These are phyloP conservation scores for Garrulus glandarius DNA, from an alignment of 2,797 vertebrate genomes.

Conservation along the genomic window DNA sequence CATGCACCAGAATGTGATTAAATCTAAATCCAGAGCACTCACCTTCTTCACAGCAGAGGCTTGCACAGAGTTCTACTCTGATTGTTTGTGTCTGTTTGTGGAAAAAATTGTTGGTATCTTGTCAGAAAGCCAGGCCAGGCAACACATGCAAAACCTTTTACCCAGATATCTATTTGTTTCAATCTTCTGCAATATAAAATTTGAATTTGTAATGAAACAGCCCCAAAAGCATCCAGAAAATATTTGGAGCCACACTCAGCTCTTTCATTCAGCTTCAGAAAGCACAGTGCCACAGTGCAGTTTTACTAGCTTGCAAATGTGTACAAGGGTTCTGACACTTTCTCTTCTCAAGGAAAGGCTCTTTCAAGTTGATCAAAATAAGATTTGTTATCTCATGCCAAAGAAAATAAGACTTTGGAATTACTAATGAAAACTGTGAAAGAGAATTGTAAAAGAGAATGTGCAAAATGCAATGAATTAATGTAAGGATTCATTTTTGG, in stretches of 20 bases:
- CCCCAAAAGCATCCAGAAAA: background rate
- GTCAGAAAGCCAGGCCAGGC: background rate
- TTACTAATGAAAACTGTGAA: background rate
- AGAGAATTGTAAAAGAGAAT: background rate
- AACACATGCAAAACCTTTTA: background rate
- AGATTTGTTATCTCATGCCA: background rate
- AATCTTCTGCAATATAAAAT: background rate
- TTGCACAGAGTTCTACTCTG: background rate
- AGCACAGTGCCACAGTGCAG: background rate
- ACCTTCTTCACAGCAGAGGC: background rate
- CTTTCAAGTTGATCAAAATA: background rate
- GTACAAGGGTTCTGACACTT: background rate
- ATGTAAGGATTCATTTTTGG: background rate
- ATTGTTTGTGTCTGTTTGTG: background rate
- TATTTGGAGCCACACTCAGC: background rate
- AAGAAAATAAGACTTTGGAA: background rate
- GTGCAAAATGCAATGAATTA: background rate
- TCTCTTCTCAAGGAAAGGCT: background rate
- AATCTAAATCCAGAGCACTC: background rate
- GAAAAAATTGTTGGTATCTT: background rate
- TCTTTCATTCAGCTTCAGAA: background rate
- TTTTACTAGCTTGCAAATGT: background rate
- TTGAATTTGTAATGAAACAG: background rate
- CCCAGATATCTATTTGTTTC: background rate
- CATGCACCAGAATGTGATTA: background rate